Conservation (phyloP, 1,140 invertebrate species). For the Nomia melanderi region DNA sequence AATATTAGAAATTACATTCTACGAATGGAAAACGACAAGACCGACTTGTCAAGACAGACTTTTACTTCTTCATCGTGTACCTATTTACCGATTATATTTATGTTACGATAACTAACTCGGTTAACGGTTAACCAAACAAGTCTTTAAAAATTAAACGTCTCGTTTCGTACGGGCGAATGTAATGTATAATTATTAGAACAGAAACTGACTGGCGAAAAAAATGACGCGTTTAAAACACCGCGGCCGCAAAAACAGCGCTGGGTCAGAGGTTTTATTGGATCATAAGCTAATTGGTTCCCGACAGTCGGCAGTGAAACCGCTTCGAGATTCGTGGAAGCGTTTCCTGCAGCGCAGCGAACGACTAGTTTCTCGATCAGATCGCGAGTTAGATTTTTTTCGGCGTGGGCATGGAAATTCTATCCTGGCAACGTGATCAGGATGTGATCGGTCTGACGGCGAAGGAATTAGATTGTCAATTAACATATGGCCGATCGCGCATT, state of each 20-base stretch:
- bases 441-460: background rate
- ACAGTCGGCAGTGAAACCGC: background rate
- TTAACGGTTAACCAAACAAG: too few species aligned
- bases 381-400: background rate
- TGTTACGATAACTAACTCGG: too few species aligned
- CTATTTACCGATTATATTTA: background rate
- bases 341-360: background rate
- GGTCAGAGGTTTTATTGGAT: background rate
- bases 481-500: background rate
- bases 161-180: too few species aligned
- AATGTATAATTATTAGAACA: background rate
- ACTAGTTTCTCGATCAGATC: background rate
- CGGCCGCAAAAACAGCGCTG: background rate
- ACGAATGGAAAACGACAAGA: background rate
- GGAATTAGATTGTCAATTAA: constrained; percentile 31
- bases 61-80: background rate
- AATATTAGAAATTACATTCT: background rate
- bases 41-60: background rate
- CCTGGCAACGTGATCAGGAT: background rate
- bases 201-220: background rate
- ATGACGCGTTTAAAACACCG: background rate
- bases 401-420: background rate
- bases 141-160: too few species aligned
- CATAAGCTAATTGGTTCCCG: background rate
- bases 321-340: background rate